Evolutionary conservation across 2,888 invertebrate species (phyloP), one percentile per base, ranked within the genome.

Genomic region (Eupsilia transversa): DNA sequence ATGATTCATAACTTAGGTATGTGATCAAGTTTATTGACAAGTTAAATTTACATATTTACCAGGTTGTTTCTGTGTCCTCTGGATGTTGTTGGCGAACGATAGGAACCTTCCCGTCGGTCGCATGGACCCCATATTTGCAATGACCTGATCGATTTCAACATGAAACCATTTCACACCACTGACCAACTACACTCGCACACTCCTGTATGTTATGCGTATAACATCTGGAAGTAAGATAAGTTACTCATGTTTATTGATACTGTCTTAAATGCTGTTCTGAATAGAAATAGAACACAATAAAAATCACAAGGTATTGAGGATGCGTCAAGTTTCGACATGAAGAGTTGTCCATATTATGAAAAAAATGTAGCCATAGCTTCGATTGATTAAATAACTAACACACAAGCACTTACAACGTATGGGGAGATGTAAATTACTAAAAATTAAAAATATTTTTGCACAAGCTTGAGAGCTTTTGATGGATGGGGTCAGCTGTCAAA

Each of bases 71-170:
- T 95, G 96, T 80, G 95, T 91, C 87, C 97, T 95, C 88, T 97
- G 97, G 87, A 97, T 97, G 91, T 97, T 97, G 88, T 96, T 97
- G 20, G 97, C 94, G 89, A 97, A 97, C 63, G 97, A 97, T 86
- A 97, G 94, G 90, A 97, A 97, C 89, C 97, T 94, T 91, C 97
- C 97, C 82, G 96, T 96, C 88, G 97, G 97, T 90, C 97, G 97
- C 95, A 97, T 96, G 87, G 97, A 97, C 90, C 97, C 97, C 97
- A 97, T 97, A 87, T 92, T 94, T 87, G 66, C 61, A 85, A 77
- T 84, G 81, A 82, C 78, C 77, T 75, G 77, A 87, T 80, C 79
- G 84, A 89, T 91, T 90, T 92, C 86, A 86, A 91, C 88, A 82
- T 84, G 82, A 90, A 91, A 92, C 77, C 93, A 94, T 94, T 88